Conservation (phyloP, 2,888 invertebrate species). For the Leptothorax acervorum region DNA sequence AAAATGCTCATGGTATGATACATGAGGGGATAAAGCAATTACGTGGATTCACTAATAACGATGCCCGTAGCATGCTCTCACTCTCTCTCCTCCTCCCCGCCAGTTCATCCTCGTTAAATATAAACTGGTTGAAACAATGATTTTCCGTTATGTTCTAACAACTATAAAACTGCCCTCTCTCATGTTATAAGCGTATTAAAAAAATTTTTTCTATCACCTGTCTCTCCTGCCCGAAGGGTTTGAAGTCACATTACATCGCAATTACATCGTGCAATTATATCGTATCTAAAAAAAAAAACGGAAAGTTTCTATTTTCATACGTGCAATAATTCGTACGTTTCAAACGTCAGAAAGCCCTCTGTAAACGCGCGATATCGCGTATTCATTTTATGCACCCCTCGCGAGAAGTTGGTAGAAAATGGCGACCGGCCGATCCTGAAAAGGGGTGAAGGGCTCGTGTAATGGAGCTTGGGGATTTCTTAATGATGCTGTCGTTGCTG, state of each 20-base stretch:
- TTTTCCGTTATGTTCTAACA: background rate
- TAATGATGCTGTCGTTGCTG: conserved; percentile 45
- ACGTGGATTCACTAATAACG: conserved; percentile 76
- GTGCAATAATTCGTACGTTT: background rate
- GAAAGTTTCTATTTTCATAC: background rate
- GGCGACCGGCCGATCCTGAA: conserved; percentile 21
- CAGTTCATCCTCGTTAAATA: conserved; percentile 38
- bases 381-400: conserved; percentile 42
- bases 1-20: conserved; percentile 67
- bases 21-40: conserved; percentile 77
- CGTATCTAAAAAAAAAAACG: background rate
- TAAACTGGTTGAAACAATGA: conserved; percentile 29
- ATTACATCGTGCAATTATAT: conserved; percentile 7
- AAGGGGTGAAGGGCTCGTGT: conserved; percentile 41
- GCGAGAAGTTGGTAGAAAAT: conserved; percentile 39
- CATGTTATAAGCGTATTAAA: background rate
- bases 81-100: background rate
- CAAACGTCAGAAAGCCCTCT: background rate
- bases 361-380: background rate
- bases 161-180: conserved; percentile 16
- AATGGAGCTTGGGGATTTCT: conserved; percentile 44
- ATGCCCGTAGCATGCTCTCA: conserved; percentile 48
- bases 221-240: background rate
- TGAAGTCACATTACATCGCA: too few relatives aligned
- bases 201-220: background rate